Evolutionary conservation across 2,113 vertebrate genomes (phyloP), one percentile per base, ranked within the genome.

Genomic region (Hippocampus guttulatus): DNA sequence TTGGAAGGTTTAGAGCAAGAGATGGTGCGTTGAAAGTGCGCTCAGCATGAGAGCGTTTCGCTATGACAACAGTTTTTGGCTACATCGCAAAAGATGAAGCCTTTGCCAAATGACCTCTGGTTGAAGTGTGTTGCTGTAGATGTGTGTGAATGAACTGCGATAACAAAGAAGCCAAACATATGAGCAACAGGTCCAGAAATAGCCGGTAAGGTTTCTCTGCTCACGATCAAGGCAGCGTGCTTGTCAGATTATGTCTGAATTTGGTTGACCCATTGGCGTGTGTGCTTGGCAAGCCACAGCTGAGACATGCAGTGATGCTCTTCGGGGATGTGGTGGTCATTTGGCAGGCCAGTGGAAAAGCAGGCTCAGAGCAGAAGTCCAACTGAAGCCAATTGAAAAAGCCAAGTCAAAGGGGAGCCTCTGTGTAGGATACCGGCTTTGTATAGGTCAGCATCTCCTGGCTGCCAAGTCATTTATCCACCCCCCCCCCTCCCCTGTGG

Each of bases 261-360:
- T 71, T 72, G 75, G 75, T 75, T 69, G 76, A 81, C 77, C 81
- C 80, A 76, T 49, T 74, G 73, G 76, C 81, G 68, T 79, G 75
- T 81, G 83, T 72, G 67, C 75, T 88, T 88, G 87, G 86, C 84
- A 79, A 60, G 38, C 66, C 5, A 27, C 73, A 66, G 67, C n/a
- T 84, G 77, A 84, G 85, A 83, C 81, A 88, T 85, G 80, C 84
- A 80, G 74, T 64, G 83, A 83, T 85, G 83, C 83, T 88, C 83
- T 77, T 74, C 2, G 18, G 82, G 78, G 83, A 86, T 77, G 78
- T 68, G 76, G 78, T 83, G 68, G 77, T 82, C 78, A 87, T 83
- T 86, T 88, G 84, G 87, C 87, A 78, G 76, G 57, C 61, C 70
- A 9, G 20, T 66, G 75, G 69, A 82, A 75, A 75, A 84, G 76